A percentile compares a stretch with the other conserved stretches of the same genome.
Conservation (phyloP, 2,113 vertebrate genomes). For the Tenebrosternarchus preto region DNA sequence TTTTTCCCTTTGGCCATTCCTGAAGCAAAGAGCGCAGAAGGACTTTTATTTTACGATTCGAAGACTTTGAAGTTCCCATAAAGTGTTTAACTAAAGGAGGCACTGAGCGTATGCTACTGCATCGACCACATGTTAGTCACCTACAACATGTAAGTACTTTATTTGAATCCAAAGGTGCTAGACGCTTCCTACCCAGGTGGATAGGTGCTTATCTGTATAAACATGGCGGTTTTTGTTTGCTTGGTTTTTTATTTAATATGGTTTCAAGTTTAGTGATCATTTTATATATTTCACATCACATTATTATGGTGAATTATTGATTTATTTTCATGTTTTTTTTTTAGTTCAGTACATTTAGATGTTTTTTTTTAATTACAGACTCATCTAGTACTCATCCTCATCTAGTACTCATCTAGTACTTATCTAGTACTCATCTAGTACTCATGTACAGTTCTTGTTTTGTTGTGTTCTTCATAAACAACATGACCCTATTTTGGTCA, state of each 20-base stretch:
- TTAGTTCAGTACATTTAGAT: background rate
- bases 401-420: no score
- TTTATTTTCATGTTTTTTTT: background rate
- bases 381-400: no score
- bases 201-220: conserved; percentile 6
- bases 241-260: background rate
- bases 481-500: background rate
- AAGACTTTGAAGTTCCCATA: background rate
- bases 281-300: background rate
- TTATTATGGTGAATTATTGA: background rate
- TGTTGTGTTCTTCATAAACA: background rate
- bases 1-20: background rate
- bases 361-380: background rate
- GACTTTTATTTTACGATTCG: conserved; percentile 16
- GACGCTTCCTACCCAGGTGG: conserved; percentile 23
- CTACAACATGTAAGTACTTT: background rate
- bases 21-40: background rate
- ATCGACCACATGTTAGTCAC: conserved; percentile 10
- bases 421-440: no score
- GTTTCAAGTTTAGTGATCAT: background rate
- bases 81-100: conserved; percentile 10
- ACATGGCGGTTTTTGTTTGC: background rate
- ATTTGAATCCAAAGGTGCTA: conserved; percentile 51
- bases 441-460: background rate
- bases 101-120: conserved; percentile 12